Evolutionary conservation across 2,113 vertebrate species (phyloP).

Genomic region (Hiodon alosoides): DNA sequence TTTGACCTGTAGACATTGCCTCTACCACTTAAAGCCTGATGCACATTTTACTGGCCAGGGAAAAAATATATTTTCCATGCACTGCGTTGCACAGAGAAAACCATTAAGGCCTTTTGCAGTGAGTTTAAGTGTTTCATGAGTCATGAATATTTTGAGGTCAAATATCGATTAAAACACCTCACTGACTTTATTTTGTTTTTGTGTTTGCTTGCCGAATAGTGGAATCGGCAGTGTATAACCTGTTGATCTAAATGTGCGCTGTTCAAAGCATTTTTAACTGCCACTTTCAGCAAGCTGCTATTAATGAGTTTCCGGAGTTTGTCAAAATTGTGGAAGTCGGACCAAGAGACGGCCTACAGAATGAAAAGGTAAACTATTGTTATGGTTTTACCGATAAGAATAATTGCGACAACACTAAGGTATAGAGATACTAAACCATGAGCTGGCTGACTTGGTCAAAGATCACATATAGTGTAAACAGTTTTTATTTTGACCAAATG

Average conservation of each 20-base stretch:
- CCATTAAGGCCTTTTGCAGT: conserved; percentile 8
- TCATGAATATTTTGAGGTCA: conserved; percentile 17
- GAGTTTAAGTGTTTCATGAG: not conserved
- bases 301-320: conserved; percentile 70
- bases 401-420: too few relatives aligned
- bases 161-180: conserved; percentile 17
- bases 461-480: not conserved
- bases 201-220: not conserved
- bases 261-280: conserved; percentile 30
- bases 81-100: conserved; percentile 24
- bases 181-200: conserved; percentile 4
- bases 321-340: conserved; percentile 95
- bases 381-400: not conserved
- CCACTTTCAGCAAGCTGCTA: conserved; percentile 58
- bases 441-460: not conserved
- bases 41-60: conserved; percentile 20
- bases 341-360: conserved; percentile 90
- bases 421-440: not conserved
- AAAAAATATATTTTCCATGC: conserved; percentile 17
- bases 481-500: not conserved
- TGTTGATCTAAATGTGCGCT: too few relatives aligned
- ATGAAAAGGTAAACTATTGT: conserved; percentile 77
- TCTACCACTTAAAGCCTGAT: conserved; percentile 10
- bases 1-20: not conserved
- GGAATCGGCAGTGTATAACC: not conserved